These are phyloP conservation scores for Aquatica leii DNA, from an alignment of 2,888 invertebrate species.

Conservation along the genomic window DNA sequence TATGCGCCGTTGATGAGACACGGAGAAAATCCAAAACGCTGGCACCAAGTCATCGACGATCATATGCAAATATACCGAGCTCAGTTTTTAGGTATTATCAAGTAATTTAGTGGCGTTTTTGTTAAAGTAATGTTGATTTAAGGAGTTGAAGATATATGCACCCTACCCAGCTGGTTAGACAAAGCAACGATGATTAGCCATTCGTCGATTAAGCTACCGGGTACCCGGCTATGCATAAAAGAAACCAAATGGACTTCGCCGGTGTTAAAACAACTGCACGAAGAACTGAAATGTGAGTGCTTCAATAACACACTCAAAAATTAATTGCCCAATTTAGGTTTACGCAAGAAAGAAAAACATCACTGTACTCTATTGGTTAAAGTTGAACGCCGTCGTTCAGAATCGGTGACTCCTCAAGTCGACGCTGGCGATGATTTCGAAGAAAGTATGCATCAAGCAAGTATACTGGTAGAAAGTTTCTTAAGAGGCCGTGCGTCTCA, in stretches of 20 bases:
- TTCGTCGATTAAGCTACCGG: conserved; percentile 57
- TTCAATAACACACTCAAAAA: neutral
- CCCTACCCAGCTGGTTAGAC: conserved; percentile 64
- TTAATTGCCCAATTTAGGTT: conserved; percentile 30
- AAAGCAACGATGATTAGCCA: conserved; percentile 60
- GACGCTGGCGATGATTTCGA: conserved; percentile 52
- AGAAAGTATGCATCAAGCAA: conserved; percentile 64
- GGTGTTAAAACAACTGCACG: conserved; percentile 67
- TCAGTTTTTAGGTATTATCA: conserved; percentile 52
- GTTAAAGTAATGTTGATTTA: neutral
- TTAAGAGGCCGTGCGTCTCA: conserved; percentile 77
- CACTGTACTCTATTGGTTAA: conserved; percentile 47
- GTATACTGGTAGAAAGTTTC: conserved; percentile 71
- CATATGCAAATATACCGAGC: conserved; percentile 51
- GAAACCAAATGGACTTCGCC: conserved; percentile 73
- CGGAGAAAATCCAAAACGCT: conserved; percentile 71
- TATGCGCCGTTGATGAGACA: conserved; percentile 71
- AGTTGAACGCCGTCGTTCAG: conserved; percentile 40
- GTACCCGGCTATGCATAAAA: conserved; percentile 64
- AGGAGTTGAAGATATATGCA: conserved; percentile 63
- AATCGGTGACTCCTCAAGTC: conserved; percentile 55
- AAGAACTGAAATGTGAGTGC: conserved; percentile 65
- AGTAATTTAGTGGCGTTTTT: neutral
- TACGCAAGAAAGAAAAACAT: conserved; percentile 33
- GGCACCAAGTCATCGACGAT: conserved; percentile 64